Conservation (phyloP, 2,113 vertebrate genomes). For the Sinocyclocheilus anshuiensis region DNA sequence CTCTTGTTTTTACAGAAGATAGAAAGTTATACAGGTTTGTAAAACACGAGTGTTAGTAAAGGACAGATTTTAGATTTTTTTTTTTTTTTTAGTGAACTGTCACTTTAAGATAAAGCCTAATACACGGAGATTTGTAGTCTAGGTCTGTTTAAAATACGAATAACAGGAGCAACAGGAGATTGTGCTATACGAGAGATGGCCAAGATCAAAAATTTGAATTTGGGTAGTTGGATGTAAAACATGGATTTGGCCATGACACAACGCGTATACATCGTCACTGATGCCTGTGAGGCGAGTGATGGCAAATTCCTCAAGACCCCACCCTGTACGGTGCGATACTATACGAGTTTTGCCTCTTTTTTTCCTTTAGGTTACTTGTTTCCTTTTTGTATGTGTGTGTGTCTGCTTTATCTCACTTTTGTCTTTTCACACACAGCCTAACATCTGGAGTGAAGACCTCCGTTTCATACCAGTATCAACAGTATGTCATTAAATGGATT, state of each 20-base stretch:
- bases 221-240: neutral
- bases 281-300: slow-evolving; percentile 62
- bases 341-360: slow-evolving; percentile 61
- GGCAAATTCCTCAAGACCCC: slow-evolving; percentile 77
- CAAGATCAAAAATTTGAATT: neutral
- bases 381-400: slow-evolving; percentile 40
- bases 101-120: neutral
- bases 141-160: neutral
- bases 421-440: slow-evolving; percentile 27
- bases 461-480: neutral
- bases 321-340: slow-evolving; percentile 75
- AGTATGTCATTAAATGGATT: slow-evolving; percentile 23
- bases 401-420: slow-evolving; percentile 51
- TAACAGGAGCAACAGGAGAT: neutral
- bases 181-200: neutral
- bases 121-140: neutral
- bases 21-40: neutral
- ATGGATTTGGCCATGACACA: neutral
- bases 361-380: slow-evolving; percentile 33
- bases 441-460: slow-evolving; percentile 26
- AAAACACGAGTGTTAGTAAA: neutral
- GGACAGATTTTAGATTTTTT: neutral
- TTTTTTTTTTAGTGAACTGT: neutral
- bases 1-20: neutral
- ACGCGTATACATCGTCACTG: slow-evolving; percentile 54